phyloP scores from a whole-genome alignment of 2,888 invertebrate species.

The Siphlonurus alternatus region DNA sequence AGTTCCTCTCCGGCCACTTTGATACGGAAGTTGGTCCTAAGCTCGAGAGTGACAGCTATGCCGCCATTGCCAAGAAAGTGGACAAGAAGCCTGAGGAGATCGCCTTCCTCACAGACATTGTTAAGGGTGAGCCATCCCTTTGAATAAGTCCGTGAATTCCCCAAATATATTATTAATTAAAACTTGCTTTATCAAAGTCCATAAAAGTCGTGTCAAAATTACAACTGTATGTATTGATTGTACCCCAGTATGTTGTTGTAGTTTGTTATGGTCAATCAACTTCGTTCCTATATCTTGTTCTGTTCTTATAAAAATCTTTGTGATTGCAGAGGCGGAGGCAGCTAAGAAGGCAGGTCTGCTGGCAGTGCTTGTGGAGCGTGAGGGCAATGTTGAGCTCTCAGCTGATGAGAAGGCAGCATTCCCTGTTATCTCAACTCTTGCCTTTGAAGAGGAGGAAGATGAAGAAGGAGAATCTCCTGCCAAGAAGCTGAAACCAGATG shows the following conservation, averaged over 20 bases:
- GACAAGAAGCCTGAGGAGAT: slow-evolving; percentile 45
- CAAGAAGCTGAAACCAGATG: neutral
- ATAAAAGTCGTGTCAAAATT: too few relatives aligned
- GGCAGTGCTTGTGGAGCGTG: slow-evolving; percentile 51
- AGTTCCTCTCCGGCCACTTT: slow-evolving; percentile 60
- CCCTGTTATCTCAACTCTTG: slow-evolving; percentile 41
- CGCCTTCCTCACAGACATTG: slow-evolving; percentile 73
- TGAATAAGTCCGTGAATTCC: neutral
- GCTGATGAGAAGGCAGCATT: slow-evolving; percentile 38
- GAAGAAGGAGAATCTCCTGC: neutral
- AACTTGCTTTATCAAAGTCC: neutral
- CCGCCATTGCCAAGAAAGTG: slow-evolving; percentile 52
- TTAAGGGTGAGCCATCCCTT: slow-evolving; percentile 59
- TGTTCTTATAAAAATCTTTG: neutral
- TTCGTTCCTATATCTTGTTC: neutral
- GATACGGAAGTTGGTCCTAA: slow-evolving; percentile 77
- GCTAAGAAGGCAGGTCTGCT: slow-evolving; percentile 57
- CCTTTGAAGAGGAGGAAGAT: slow-evolving; percentile 15
- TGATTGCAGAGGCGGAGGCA: slow-evolving; percentile 61
- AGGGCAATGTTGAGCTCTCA: slow-evolving; percentile 56
- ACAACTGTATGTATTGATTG: too few relatives aligned
- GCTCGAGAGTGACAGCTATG: slow-evolving; percentile 59
- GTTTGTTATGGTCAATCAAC: neutral
- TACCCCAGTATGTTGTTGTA: too few relatives aligned
- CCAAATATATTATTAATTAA: neutral